phyloP scores from a whole-genome alignment of 2,113 vertebrate species.

The Hipposideros armiger region DNA sequence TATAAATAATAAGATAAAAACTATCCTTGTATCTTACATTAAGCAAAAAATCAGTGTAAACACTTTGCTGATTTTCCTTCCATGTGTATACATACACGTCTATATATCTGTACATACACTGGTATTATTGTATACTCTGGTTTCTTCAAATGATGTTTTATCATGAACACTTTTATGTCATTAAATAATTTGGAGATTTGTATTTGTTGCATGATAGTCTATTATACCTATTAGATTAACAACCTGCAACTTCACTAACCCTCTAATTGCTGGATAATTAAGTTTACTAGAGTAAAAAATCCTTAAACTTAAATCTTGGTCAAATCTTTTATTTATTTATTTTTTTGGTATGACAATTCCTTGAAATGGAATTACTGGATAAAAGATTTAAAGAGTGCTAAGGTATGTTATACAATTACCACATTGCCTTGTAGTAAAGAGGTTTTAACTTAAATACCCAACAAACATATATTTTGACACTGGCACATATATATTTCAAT shows the following conservation, averaged over 20 bases:
- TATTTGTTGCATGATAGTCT: conserved; percentile 26
- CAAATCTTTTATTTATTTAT: neutral
- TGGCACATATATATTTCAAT: neutral
- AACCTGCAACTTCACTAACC: neutral
- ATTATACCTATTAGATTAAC: neutral
- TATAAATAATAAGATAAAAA: conserved; percentile 50
- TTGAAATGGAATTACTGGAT: neutral
- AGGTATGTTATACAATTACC: neutral
- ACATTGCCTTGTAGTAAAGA: neutral
- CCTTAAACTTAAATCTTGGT: neutral
- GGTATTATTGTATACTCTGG: neutral
- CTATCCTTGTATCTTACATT: neutral
- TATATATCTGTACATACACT: neutral
- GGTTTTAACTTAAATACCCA: neutral
- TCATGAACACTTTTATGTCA: neutral
- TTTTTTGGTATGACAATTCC: neutral
- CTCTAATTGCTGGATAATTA: conserved; percentile 16
- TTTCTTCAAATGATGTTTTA: neutral
- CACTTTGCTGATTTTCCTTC: neutral
- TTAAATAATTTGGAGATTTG: conserved; percentile 16
- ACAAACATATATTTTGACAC: neutral
- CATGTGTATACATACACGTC: neutral
- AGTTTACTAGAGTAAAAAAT: conserved; percentile 23
- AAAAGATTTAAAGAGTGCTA: conserved; percentile 30
- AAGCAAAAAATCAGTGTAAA: neutral